These are phyloP conservation scores for Mycteria americana DNA, from an alignment of 2,797 vertebrate species.

Conservation along the genomic window DNA sequence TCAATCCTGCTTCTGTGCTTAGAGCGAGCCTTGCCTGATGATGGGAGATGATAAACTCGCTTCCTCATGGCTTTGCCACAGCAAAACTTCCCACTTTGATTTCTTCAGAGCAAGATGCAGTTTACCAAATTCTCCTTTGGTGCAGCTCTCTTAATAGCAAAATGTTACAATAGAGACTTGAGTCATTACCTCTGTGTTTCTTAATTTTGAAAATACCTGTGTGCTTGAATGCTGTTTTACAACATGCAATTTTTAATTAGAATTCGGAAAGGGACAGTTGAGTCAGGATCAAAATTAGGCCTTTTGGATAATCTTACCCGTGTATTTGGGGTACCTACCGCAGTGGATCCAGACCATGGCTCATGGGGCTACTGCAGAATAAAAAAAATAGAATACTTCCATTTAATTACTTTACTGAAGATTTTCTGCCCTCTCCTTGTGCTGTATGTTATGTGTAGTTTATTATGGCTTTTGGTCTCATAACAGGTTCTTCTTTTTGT, in stretches of 20 bases:
- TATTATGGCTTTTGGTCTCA: background rate
- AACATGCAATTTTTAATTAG: background rate
- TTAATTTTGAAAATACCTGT: background rate
- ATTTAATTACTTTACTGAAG: background rate
- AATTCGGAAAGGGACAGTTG: background rate
- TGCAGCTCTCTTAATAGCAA: background rate
- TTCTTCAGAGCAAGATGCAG: background rate
- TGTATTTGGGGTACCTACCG: fast-evolving
- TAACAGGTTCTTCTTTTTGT: background rate
- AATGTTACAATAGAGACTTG: background rate
- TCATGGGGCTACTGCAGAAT: background rate
- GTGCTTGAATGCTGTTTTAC: background rate
- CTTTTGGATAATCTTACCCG: background rate
- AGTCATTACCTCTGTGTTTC: background rate
- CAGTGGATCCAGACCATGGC: background rate
- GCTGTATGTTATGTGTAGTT: background rate
- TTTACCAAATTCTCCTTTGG: background rate
- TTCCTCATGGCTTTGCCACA: background rate
- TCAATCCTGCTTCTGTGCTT: background rate
- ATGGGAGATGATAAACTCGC: background rate
- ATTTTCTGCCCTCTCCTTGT: background rate
- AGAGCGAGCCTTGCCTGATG: fast-evolving
- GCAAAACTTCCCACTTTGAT: background rate
- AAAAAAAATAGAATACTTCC: background rate
- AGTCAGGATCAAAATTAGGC: background rate